phyloP scores from a whole-genome alignment of 2,113 vertebrate genomes.

The Elachura formosa region DNA sequence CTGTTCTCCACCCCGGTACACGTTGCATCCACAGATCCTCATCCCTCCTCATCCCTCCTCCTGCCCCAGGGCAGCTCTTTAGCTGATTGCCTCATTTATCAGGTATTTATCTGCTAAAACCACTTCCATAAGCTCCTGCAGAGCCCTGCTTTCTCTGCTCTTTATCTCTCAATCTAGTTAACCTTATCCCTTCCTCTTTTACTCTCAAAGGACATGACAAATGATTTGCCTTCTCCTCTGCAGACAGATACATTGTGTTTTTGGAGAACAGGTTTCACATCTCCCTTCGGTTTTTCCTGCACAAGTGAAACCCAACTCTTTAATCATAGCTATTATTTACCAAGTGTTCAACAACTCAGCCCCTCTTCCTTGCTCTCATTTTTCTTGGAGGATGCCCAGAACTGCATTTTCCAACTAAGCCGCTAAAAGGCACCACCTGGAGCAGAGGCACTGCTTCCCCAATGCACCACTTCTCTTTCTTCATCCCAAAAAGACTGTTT shows the following conservation, averaged over 20 bases:
- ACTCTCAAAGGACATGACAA: not conserved
- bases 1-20: rapidly evolving
- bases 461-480: not conserved
- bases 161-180: not conserved
- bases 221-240: not conserved
- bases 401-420: not conserved
- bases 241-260: not conserved
- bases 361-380: not conserved
- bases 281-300: not conserved
- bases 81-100: not conserved
- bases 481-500: not conserved
- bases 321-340: not conserved
- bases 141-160: not conserved
- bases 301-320: not conserved
- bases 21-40: not conserved
- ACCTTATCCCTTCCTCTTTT: not conserved
- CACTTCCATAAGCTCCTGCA: not conserved
- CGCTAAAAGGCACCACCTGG: not conserved
- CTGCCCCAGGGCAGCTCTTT: not conserved
- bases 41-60: not conserved
- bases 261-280: not conserved
- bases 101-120: not conserved
- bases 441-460: not conserved
- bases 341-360: not conserved
- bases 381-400: not conserved